Evolutionary conservation across 2,113 vertebrate genomes (phyloP), one percentile per base, ranked within the genome.

Genomic region (Rhipidura dahli): DNA sequence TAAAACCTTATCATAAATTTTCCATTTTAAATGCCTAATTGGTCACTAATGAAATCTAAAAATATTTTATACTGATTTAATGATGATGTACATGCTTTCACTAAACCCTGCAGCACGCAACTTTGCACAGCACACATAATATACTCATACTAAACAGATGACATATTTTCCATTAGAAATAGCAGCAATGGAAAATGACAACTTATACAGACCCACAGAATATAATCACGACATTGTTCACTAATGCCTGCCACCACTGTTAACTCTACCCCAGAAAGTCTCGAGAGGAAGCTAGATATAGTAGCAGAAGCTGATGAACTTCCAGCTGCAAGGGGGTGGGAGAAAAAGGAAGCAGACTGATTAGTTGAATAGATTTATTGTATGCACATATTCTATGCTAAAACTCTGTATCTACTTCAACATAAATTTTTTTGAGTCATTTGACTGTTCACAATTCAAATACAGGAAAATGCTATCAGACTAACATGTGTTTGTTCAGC

Each of bases 391-490:
- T 78, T 90, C 68, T 73, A 50, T 23, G 71, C 75, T 92, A 90
- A 89, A 95, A 60, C 66, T 37, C 91, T 68, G 37, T 90, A 87
- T 93, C 90, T 93, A 71, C 87, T 80, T 39, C 35, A 93, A 91
- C 85, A 80, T 84, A 83, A 69, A 45, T 91, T 96, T 96, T 89
- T 90, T 78, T 37, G 47, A 95, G 85, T 88, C 31, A 26, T 92
- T 94, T 53, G 59, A 83, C 80, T 79, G 75, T 94, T 96, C 85
- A 8, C 60, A 77, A 90, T 90, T 96, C 83, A 93, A 94, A 95
- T 40, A 96, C 93, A 96, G 92, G 90, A 96, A 97, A 96, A 87
- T 13, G 90, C 88, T 95, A 94, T 94, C 85, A 71, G 80, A 45
- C 71, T 44, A 93, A 71, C 76, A 86, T 70, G 81, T 84, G 51